These are phyloP conservation scores for Vulpes vulpes DNA, from an alignment of 2,113 vertebrate species.

Conservation along the genomic window DNA sequence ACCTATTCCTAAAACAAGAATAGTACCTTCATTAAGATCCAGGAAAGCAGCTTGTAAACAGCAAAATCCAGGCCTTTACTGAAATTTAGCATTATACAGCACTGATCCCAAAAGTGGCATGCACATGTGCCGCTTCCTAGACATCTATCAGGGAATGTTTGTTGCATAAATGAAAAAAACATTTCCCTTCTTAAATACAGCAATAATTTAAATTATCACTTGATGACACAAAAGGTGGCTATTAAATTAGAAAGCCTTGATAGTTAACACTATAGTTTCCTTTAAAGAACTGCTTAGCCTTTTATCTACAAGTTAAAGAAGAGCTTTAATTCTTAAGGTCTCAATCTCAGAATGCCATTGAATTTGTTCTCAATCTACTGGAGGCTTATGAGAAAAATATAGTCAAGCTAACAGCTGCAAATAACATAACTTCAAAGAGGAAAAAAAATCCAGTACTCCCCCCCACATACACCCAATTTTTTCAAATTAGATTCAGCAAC, in stretches of 20 bases:
- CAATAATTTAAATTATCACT: not conserved
- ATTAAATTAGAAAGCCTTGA: not conserved
- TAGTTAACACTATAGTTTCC: not conserved
- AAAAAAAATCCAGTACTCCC: not conserved
- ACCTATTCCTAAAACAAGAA: not conserved
- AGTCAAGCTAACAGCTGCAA: not conserved
- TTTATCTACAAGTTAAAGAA: not conserved
- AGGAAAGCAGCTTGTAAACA: not conserved
- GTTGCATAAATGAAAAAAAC: not conserved
- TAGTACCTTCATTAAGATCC: not conserved
- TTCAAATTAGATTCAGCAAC: not conserved
- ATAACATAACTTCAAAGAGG: conserved; percentile 10
- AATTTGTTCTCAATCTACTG: conserved; percentile 29
- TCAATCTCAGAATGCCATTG: not conserved
- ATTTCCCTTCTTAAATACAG: not conserved
- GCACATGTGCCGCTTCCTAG: not conserved
- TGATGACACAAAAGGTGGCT: not conserved
- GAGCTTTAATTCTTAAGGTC: not conserved
- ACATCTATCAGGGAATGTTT: not conserved
- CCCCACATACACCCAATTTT: not conserved
- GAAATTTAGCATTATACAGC: not conserved
- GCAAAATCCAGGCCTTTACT: not conserved
- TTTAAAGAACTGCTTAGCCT: not conserved
- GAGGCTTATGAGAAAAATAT: not conserved
- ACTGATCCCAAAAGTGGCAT: not conserved